Evolutionary conservation across 2,113 vertebrate species (phyloP), one percentile per base, ranked within the genome.

Genomic region (Pseudorasbora parva): DNA sequence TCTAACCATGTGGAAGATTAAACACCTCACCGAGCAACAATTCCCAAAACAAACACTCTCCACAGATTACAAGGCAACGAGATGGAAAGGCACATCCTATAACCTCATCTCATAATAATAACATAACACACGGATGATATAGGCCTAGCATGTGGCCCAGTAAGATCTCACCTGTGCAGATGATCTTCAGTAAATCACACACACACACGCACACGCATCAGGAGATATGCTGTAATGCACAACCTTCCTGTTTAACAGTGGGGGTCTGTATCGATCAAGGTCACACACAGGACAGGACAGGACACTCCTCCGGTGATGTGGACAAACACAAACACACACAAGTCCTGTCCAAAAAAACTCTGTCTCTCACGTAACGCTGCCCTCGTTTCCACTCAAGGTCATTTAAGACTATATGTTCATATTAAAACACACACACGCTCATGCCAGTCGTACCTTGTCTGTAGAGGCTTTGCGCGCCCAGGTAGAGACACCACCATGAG

Each of bases 401-500:
- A 71, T n/a, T 11, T 5, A 62, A 62, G 12, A 21, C 14, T 12
- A 43, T 17, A 33, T 69, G 41, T 41, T 62, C 25, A 5, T 1
- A 41, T 14, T 41, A 3, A 78, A 87, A 85, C 21, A 49, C 85
- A 85, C 21, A 49, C 85, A 88, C 8, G 62, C 10, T 81, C 57
- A 90, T 1, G 84, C 47, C 68, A 62, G 75, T 43, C 93, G 94
- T 93, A 91, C 93, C 89, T 91, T 93, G 84, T 77, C 87, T 68
- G 66, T 81, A 88, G 89, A 93, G 69, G 90, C 88, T 91, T 86
- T 90, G 91, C 69, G 87, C 91, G 83, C 90, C 82, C 47, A 94
- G 85, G 89, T 93, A 94, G 68, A 94, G 85, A 90, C 89, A 92
- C 93, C 93, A 94, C 81, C 90, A 92, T 82, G 88, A 92, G 78